Evolutionary conservation across 35 echinoderm and acorn worm genomes (phyloP), one percentile per base, ranked within the genome.

Genomic region (Apostichopus parvimensis): DNA sequence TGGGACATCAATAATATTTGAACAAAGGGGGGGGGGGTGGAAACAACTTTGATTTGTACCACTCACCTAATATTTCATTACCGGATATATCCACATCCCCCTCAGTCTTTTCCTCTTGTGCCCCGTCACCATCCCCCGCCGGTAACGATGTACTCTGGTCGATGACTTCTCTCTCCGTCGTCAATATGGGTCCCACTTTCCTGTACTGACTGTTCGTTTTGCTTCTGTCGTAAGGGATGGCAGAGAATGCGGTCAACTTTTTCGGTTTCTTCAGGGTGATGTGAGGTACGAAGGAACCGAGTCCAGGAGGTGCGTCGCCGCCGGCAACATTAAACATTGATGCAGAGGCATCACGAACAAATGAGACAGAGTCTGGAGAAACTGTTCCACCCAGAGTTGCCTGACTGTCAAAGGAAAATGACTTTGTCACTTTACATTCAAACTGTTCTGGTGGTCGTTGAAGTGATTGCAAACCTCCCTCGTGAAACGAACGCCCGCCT

Each of bases 191-290:
- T 28, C 53, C 24, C 1, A 88, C 64, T 28, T 73, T 68, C 18
- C 64, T 24, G 15, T 72, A 88, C 8, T 66, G 57, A 24, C 8
- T 54, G 52, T 18, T 65, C 18, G 9, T 68, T 53, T 28, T 64
- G 21, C 85, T 88, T 20, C 72, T 88, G 62, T 62, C 64, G 72
- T 88, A 88, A 17, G 86, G 86, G 8, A 72, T 54, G 9, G 86
- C 62, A 66, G 86, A 88, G 54, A 72, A 88, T 18, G 86, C 34
- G n/a, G 4, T 8, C 5, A 88, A 45, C 6, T 88, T 88, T 20
- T 55, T 21, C 3, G 86, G 61, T 62, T 73, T 88, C 52, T 73
- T 88, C 21, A 88, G 9, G 14, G 57, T 52, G 12, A 88, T 88
- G 4, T 72, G 24, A 54, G 86, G 86, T 24, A 73, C 17, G 24